A percentile compares a stretch with the other conserved stretches of the same genome.
These are phyloP conservation scores for Amazona vittata DNA, from an alignment of 2,113 vertebrate species.

Conservation along the genomic window DNA sequence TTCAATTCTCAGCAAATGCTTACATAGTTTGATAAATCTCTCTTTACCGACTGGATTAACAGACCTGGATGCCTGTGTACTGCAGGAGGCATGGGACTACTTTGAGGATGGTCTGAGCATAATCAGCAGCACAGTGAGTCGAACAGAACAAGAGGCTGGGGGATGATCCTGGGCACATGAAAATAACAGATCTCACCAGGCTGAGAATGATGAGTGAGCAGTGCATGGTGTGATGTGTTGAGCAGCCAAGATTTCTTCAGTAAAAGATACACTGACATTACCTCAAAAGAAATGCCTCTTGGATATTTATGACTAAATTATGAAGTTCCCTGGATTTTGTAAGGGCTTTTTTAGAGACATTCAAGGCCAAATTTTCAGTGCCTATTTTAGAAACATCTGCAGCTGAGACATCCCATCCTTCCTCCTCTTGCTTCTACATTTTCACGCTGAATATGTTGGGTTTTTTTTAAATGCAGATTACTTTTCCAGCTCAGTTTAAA, in stretches of 20 bases:
- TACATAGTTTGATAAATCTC: slow-evolving; percentile 87
- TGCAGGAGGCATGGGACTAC: slow-evolving; percentile 85
- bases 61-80: slow-evolving; percentile 75
- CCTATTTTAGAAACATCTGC: not conserved
- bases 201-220: not conserved
- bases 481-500: not conserved
- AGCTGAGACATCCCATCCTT: not conserved
- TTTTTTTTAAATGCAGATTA: not conserved
- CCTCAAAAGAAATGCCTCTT: not conserved
- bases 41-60: slow-evolving; percentile 79
- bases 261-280: not conserved
- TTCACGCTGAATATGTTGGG: not conserved
- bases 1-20: slow-evolving; percentile 81
- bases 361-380: not conserved
- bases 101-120: slow-evolving; percentile 86
- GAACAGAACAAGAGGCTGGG: not conserved
- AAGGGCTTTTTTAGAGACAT: not conserved
- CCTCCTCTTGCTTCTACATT: not conserved
- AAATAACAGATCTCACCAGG: not conserved
- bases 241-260: not conserved
- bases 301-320: not conserved
- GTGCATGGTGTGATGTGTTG: not conserved
- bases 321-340: not conserved
- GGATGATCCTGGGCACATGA: not conserved
- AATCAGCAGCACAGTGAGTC: slow-evolving; percentile 82